Percentiles rank a stretch among this genome's conserved stretches.
Evolutionary conservation across 2,888 invertebrate genomes (phyloP).

Genomic region (Luperina testacea): DNA sequence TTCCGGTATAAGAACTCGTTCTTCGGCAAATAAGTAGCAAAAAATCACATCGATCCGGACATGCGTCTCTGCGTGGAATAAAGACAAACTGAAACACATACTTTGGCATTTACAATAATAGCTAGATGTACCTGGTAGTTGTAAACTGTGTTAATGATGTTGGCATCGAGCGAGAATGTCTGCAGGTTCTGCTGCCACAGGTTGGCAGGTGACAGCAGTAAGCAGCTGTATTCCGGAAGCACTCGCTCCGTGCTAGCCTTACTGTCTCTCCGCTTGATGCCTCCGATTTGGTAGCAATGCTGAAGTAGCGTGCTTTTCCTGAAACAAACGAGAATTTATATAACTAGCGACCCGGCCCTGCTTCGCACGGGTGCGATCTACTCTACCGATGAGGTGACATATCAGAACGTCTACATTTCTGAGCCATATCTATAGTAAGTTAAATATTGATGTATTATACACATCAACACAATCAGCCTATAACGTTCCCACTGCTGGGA

Average conservation of each 20-base stretch:
- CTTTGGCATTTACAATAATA: neutral
- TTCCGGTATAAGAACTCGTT: neutral
- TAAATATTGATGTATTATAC: neutral
- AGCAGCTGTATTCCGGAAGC: slow-evolving; percentile 97
- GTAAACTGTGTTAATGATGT: slow-evolving; percentile 95
- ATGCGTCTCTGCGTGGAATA: neutral
- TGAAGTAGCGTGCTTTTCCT: slow-evolving; percentile 94
- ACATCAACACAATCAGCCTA: no score
- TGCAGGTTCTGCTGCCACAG: slow-evolving; percentile 97
- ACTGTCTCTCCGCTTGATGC: slow-evolving; percentile 91
- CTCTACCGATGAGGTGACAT: neutral
- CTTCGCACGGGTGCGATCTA: neutral
- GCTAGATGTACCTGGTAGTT: slow-evolving; percentile 93
- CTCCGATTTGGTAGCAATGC: slow-evolving; percentile 96
- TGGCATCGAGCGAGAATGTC: slow-evolving; percentile 94
- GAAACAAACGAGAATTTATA: slow-evolving; percentile 69
- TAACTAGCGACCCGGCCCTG: no score
- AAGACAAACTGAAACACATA: neutral
- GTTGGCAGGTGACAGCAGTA: slow-evolving; percentile 97
- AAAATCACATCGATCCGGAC: neutral
- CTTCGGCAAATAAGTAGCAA: neutral
- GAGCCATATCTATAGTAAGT: neutral
- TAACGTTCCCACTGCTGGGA: no score
- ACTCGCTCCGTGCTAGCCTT: slow-evolving; percentile 91
- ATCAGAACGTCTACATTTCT: neutral